Base-by-base conservation (phyloP, 2,888 invertebrate species). In the Metellina segmentata region DNA sequence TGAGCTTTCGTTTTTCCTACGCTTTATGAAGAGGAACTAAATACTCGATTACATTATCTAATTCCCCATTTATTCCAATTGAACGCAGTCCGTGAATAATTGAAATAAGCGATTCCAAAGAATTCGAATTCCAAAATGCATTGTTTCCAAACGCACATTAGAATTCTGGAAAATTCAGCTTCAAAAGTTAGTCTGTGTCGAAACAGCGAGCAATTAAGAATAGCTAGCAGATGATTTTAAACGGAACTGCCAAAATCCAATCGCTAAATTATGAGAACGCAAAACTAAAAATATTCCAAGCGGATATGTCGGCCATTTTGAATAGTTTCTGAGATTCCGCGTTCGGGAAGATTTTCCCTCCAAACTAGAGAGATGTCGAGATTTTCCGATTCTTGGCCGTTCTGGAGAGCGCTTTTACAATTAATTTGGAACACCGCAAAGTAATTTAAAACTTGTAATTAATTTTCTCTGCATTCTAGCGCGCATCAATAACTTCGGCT, bases 391-490 rank as follows among this genome's bases (percentile, higher is more conserved):
- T 81, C 81, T 16, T 13, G 48, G 20, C n/a, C 34, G 61, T 9
- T 72, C 53, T 69, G 16, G 77, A 69, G 53, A 85, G n/a, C n/a
- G 53, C 79, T 81, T 72, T 72, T 72, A 72, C 88, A 88, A 88
- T 88, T 88, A 88, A 88, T 88, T 88, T 88, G 81, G 75, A 81
- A 81, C 49, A 74, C 51, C 74, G 72, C 70, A 81, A 52, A 88
- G 81, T 88, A 81, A 81, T 88, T 81, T 81, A 81, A 88, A 88
- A 88, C 81, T 88, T 88, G 81, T 88, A 88, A 88, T 88, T 88
- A 88, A 88, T 88, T 88, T 88, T 88, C 81, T 74, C 71, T 13
- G 72, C 72, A 52, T 48, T 19, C 74, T 72, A 13, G 51, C 79
- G 11, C 70, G 48, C 81, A 88, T 88, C 88, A 88, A 88, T 88